Evolutionary conservation across 1,140 invertebrate genomes (phyloP), one percentile per base, ranked within the genome.

Genomic region (Drosophila takahashii): DNA sequence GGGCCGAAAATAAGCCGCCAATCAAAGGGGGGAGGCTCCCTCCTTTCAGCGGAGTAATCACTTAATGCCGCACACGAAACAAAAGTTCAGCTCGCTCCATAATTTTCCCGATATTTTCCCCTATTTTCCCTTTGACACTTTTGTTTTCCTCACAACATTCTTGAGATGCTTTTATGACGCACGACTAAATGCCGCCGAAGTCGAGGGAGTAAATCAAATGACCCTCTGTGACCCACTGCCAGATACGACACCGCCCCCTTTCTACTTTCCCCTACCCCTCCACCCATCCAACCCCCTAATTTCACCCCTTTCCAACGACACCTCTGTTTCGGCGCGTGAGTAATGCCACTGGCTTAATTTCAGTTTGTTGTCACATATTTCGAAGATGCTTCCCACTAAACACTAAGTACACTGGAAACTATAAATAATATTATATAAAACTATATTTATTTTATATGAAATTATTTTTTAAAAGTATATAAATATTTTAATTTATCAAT

Each of bases 81-180:
- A 75, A 45, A 73, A 59, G 64, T 71, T 54, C 9, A 37, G 4
- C 34, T 16, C 34, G 29, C 10, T 15, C 22, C 26, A 41, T 9
- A 22, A 29, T 51, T 50, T 51, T 54, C 51, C 60, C 60, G 41
- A 26, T 22, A 22, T 36, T 57, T 70, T 50, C 44, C 9, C 10
- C 53, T 15, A 10, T n/a, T 50, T 32, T n/a, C 39, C 6, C 5
- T 1, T 18, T 22, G 48, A 64, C 70, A 73, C 61, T 86, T 42
- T 86, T 86, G 70, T 86, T 87, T 86, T 86, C 79, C 79, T 87
- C 81, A 86, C 83, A 86, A 87, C 79, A 86, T 86, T 86, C 83
- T 86, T 87, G 84, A 86, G 76, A 86, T 86, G 79, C 84, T 86
- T 86, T 86, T 86, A 86, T 86, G 83, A 83, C 84, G 79, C 83